Evolutionary conservation across 2,797 vertebrate genomes (phyloP).

Genomic region (Poeciliopsis infans): DNA sequence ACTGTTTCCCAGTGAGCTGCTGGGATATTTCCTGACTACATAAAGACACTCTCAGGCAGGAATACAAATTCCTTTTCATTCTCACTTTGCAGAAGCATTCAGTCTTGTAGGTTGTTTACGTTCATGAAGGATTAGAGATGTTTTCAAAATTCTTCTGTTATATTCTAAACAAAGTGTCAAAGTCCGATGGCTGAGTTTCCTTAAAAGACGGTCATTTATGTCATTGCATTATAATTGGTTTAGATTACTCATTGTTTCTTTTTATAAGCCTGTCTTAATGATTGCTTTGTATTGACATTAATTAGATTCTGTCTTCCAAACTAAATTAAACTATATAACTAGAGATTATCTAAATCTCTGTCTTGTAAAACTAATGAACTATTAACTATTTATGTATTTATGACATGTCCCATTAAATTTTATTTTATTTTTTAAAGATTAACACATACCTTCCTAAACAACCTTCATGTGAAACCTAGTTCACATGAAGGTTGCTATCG

Average conservation of each 20-base stretch:
- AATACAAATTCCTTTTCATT: conserved; percentile 22
- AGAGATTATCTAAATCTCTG: not conserved
- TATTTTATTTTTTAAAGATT: not conserved
- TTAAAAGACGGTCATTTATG: not conserved
- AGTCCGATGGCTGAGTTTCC: not conserved
- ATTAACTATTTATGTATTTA: no score
- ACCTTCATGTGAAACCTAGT: not conserved
- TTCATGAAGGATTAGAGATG: not conserved
- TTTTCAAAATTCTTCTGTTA: not conserved
- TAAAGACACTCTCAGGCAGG: conserved; percentile 30
- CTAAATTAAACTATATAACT: not conserved
- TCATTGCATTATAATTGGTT: not conserved
- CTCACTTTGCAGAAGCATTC: conserved; percentile 6
- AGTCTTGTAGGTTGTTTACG: not conserved
- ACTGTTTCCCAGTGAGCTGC: conserved; percentile 48
- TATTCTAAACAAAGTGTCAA: not conserved
- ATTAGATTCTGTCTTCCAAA: not conserved
- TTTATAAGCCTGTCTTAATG: not conserved
- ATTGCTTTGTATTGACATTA: not conserved
- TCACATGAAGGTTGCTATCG: not conserved
- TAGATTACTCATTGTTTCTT: not conserved
- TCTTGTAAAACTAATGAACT: not conserved
- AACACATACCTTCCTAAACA: conserved; percentile 2
- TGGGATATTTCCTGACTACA: conserved; percentile 62
- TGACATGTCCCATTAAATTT: not conserved